Evolutionary conservation across 2,888 invertebrate species (phyloP).

Genomic region (Chromoteleia sp.): DNA sequence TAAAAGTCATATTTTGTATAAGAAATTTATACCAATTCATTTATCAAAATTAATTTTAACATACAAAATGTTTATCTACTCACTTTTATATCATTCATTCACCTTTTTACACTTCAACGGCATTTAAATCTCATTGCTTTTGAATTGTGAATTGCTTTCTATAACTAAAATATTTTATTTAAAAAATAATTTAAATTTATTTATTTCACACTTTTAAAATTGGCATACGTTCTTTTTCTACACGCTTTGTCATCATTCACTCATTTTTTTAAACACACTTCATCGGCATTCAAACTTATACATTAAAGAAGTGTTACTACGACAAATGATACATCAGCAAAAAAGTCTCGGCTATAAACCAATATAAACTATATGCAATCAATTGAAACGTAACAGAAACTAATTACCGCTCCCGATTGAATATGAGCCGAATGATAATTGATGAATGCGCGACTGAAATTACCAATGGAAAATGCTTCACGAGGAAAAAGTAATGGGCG

Average conservation of each 20-base stretch:
- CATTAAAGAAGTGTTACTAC: neutral
- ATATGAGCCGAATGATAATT: constrained; percentile 20
- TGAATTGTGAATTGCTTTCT: too few species aligned
- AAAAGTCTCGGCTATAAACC: neutral
- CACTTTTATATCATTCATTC: too few species aligned
- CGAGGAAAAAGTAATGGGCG: constrained; percentile 29
- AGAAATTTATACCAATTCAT: too few species aligned
- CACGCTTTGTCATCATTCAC: neutral
- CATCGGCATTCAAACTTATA: neutral
- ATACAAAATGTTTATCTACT: too few species aligned
- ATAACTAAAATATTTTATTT: too few species aligned
- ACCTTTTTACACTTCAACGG: too few species aligned
- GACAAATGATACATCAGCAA: constrained; percentile 3
- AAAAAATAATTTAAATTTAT: too few species aligned
- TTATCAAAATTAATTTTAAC: too few species aligned
- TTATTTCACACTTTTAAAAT: neutral
- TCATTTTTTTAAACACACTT: neutral
- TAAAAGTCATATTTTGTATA: too few species aligned
- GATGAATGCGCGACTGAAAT: constrained; percentile 29
- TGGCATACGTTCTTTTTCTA: neutral
- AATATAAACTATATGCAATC: neutral
- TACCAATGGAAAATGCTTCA: constrained; percentile 21
- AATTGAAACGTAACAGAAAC: constrained; percentile 20
- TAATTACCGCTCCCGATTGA: constrained; percentile 26
- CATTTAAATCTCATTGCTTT: too few species aligned